These are phyloP conservation scores for Theretra japonica DNA, from an alignment of 2,888 invertebrate genomes.

Conservation along the genomic window DNA sequence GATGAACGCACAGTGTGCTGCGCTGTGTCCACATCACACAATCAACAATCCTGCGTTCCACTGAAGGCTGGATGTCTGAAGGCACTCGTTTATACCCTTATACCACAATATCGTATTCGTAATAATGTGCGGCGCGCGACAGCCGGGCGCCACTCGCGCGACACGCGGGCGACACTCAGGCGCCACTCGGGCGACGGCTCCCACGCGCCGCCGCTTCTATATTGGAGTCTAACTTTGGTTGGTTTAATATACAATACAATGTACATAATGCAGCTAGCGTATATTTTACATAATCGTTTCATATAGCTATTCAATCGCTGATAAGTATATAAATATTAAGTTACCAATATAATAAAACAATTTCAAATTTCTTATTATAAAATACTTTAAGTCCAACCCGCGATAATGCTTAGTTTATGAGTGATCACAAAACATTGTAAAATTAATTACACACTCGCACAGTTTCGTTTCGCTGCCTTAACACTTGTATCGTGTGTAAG, in stretches of 20 bases:
- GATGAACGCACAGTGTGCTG: conserved; percentile 32
- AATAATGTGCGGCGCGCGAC: conserved; percentile 47
- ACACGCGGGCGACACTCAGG: neutral
- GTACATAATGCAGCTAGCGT: conserved; percentile 43
- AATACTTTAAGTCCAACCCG: conserved; percentile 42
- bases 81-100: conserved; percentile 82
- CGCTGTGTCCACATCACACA: conserved; percentile 65
- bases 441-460: conserved; percentile 6
- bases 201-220: conserved; percentile 49
- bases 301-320: conserved; percentile 50
- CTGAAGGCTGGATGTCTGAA: conserved; percentile 82
- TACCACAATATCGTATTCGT: conserved; percentile 45
- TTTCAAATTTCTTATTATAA: conserved; percentile 30
- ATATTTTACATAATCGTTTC: conserved; percentile 59
- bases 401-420: conserved; percentile 40
- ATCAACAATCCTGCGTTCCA: conserved; percentile 76
- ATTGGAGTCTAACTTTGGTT: conserved; percentile 71
- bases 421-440: conserved; percentile 31
- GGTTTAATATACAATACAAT: conserved; percentile 47
- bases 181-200: neutral
- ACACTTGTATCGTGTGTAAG: neutral
- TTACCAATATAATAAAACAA: conserved; percentile 26
- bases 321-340: conserved; percentile 39
- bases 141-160: conserved; percentile 27
- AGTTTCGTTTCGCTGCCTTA: conserved; percentile 22